Base-by-base conservation (phyloP, 2,113 vertebrate genomes). In the Boulengeromyrus knoepffleri region DNA sequence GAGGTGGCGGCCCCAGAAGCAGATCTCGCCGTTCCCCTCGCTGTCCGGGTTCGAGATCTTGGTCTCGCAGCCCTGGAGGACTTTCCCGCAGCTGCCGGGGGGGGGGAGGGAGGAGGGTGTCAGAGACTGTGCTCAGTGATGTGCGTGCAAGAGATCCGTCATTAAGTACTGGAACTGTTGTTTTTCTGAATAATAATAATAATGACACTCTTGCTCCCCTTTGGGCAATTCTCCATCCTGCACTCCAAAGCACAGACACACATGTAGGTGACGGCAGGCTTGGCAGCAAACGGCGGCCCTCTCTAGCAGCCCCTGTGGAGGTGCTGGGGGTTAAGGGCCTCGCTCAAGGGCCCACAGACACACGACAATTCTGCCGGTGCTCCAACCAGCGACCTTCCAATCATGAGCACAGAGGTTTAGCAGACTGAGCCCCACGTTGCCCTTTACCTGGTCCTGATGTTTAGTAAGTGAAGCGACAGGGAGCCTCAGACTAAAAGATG, bases 1-100 rank as follows among this genome's bases (percentile, higher is more conserved):
- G 91, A 99, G 5, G 15, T 99, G 98, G 0, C 98, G 96, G 0
- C 98, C 98, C 88, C 97, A 97, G 90, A 98, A 97, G 91, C 98
- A 98, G 92, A 99, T 91, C 93, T 99, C 98, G 0, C 98, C 98
- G 0, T 17, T 83, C 3, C 96, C 97, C 0, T 98, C 96, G 0
- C 2, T 2, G 52, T 96, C 97, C 0, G 95, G 96, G 2, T 95
- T 94, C 10, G 94, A 83, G 52, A 99, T 94, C 95, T 97, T 96
- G 0, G 96, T 98, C 92, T 91, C 91, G 90, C 97, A 98, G 0
- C 97, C 98, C 0, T 58, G 46, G n/a, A 98, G 27, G 58, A 96
- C 94, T 92, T 95, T 97, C 2, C 98, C 98, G 1, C 98, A 99
- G 92, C 98, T 99, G 92, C 0, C 19, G n/a, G 74, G 50, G n/a